Evolutionary conservation across 1,140 invertebrate genomes (phyloP), one percentile per base, ranked within the genome.

Genomic region (Pseudomyrmex sp.): DNA sequence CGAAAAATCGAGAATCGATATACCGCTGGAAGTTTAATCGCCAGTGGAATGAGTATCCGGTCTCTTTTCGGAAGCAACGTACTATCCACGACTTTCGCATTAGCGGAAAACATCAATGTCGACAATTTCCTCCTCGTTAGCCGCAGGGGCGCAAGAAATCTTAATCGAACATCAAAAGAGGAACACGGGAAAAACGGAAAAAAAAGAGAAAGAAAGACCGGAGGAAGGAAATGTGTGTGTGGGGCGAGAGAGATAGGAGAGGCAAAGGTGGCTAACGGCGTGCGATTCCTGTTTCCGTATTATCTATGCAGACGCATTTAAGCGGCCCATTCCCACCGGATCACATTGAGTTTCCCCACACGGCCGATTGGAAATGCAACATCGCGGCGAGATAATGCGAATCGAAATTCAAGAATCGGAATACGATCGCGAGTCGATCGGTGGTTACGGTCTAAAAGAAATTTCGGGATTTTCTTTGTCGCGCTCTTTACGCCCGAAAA

Each of bases 261-360:
- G 12, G n/a, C 18, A 62, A 66, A 18, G n/a, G 15, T 46, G 63
- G 52, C 68, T 56, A 59, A 70, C 35, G 44, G 65, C 20, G 68
- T 23, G 50, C 46, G 15, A 52, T 54, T 75, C 48, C 59, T 63
- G 72, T 65, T 74, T 54, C 69, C 20, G 48, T 54, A 63, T 75
- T 82, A 82, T 18, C 48, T 56, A 75, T 82, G 58, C 79, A 74
- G 70, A 54, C 26, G 48, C 26, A 75, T 63, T 82, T 75, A 82
- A 82, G 74, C 61, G 52, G 2, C 8, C 23, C 18, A 56, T 63
- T 58, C 58, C 44, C 72, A 26, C 35, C 35, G 35, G 35, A 54
- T 76, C 23, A 58, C 72, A 23, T 56, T 58, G 73, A 75, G 58
- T 77, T 76, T 75, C 72, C 35, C 61, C 61, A 35, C 59, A 76